Conservation (phyloP, 2,797 vertebrate genomes). For the Coreius guichenoti region DNA sequence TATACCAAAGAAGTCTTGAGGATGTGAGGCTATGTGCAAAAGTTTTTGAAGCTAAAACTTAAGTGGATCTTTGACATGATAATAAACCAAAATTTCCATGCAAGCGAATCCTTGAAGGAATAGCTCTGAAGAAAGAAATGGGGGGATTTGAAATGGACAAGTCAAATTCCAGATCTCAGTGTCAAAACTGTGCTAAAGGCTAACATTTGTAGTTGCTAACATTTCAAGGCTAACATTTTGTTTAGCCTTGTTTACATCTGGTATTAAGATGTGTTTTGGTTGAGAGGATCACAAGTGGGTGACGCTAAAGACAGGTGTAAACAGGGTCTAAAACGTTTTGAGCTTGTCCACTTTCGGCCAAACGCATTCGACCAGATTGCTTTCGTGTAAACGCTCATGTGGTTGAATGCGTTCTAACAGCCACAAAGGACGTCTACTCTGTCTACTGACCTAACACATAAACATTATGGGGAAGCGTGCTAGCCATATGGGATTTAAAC, state of each 20-base stretch:
- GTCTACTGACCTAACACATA: too few species aligned
- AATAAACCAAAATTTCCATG: neutral
- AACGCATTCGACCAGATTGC: too few species aligned
- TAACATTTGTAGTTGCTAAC: neutral
- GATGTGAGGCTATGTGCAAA: neutral
- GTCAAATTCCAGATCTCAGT: neutral
- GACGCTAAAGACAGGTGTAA: neutral
- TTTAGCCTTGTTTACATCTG: too few species aligned
- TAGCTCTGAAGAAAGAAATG: neutral
- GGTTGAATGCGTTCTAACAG: too few species aligned
- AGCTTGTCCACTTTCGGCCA: neutral
- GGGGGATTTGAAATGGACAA: neutral
- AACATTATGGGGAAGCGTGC: neutral
- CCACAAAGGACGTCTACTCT: too few species aligned
- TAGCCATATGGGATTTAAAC: neutral
- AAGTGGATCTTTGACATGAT: neutral
- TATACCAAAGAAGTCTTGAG: neutral
- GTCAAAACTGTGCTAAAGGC: neutral
- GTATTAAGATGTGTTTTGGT: too few species aligned
- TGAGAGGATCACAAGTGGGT: too few species aligned
- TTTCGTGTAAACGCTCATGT: too few species aligned
- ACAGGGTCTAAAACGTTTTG: too few species aligned
- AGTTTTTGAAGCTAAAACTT: neutral
- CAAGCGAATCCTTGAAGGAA: neutral
- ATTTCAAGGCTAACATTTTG: neutral